These are phyloP conservation scores for Palythoa grandiflora DNA, from an alignment of 92 coral and sea anemone species.

Conservation along the genomic window DNA sequence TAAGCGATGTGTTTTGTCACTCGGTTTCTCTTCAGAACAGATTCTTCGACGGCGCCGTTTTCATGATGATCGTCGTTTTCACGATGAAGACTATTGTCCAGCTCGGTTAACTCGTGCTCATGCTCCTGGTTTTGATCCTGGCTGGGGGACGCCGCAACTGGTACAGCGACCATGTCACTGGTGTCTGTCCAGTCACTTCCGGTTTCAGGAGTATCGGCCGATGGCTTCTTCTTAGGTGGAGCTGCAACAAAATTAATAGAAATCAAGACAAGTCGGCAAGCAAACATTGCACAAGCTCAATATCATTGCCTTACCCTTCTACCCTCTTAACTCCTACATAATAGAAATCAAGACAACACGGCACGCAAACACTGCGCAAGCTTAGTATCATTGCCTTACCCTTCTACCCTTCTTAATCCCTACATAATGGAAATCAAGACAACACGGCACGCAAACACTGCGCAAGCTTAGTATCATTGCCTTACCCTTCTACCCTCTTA, in stretches of 20 bases:
- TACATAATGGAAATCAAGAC: not conserved
- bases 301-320: too few relatives aligned
- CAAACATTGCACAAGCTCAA: too few relatives aligned
- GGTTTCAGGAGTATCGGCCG: conserved; percentile 37
- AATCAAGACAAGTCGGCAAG: not conserved
- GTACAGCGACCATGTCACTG: conserved; percentile 41
- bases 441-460: not conserved
- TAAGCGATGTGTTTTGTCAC: conserved; percentile 37
- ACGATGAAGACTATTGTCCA: conserved; percentile 46
- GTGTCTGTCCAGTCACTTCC: conserved; percentile 50
- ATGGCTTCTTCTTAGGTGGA: conserved; percentile 56
- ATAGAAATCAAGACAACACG: too few relatives aligned
- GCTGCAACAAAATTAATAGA: conserved; percentile 24
- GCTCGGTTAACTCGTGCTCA: conserved; percentile 42
- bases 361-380: too few relatives aligned
- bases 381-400: too few relatives aligned
- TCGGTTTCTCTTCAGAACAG: conserved; percentile 86
- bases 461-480: too few relatives aligned
- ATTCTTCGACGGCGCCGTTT: conserved; percentile 85
- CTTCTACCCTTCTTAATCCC: too few relatives aligned
- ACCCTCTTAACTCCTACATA: too few relatives aligned
- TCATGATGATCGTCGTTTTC: conserved; percentile 53
- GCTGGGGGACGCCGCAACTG: conserved; percentile 23
- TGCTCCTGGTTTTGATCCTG: conserved; percentile 59
- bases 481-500: too few relatives aligned